A percentile compares a stretch with the other conserved stretches of the same genome.
These are phyloP conservation scores for Clarias platycephalus DNA, from an alignment of 2,797 vertebrate genomes.

Conservation along the genomic window DNA sequence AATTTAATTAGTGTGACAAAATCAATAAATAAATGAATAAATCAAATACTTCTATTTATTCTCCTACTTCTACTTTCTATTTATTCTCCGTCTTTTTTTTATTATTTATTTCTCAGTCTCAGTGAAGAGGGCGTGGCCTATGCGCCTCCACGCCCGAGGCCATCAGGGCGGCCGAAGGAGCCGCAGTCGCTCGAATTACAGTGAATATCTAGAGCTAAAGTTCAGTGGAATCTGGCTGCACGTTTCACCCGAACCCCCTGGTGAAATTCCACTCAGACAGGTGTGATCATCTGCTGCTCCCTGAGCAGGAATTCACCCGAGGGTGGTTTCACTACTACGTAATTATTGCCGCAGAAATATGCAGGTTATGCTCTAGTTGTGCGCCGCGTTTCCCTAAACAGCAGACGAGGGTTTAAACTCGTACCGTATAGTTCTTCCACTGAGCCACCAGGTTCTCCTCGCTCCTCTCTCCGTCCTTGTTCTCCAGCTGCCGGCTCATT, in stretches of 20 bases:
- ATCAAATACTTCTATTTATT: neutral
- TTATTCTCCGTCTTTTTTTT: neutral
- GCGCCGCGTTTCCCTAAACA: neutral
- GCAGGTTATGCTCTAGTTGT: neutral
- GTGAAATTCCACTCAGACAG: neutral
- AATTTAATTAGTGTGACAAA: too few relatives aligned
- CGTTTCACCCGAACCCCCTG: neutral
- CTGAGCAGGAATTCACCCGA: constrained; percentile 38
- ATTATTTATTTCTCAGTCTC: too few relatives aligned
- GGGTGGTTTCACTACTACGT: constrained; percentile 21
- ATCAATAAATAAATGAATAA: too few relatives aligned
- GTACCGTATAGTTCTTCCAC: constrained; percentile 83
- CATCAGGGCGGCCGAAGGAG: neutral
- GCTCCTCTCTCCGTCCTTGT: constrained; percentile 48
- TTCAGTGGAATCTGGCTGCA: neutral
- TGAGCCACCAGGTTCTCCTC: constrained; percentile 81
- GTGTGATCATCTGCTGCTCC: constrained; percentile 17
- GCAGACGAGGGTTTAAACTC: constrained; percentile 50
- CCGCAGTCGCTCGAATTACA: neutral
- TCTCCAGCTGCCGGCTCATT: constrained; percentile 72
- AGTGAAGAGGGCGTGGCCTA: neutral
- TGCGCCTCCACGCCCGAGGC: neutral
- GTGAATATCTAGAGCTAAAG: neutral
- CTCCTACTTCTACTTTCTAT: too few relatives aligned
- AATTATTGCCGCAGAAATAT: constrained; percentile 37